These are phyloP conservation scores for Hydrotaea cyrtoneurina DNA, from an alignment of 2,888 invertebrate genomes.

Conservation along the genomic window DNA sequence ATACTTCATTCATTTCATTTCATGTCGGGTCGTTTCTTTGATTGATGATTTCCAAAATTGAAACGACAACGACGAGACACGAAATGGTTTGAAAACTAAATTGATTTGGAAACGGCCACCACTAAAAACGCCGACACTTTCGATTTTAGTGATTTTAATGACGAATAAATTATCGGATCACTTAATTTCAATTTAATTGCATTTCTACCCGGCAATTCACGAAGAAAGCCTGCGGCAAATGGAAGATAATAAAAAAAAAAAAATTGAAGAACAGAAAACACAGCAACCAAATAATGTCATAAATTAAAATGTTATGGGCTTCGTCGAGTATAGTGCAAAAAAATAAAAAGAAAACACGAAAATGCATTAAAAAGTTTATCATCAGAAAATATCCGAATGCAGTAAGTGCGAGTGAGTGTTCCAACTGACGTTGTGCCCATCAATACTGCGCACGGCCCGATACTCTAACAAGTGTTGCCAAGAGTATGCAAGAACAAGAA, in stretches of 20 bases:
- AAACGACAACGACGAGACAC: background rate
- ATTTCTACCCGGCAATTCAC: background rate
- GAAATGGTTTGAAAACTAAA: background rate
- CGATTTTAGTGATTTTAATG: slow-evolving; percentile 32
- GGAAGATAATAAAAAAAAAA: background rate
- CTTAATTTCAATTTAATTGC: slow-evolving; percentile 28
- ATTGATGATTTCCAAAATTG: slow-evolving; percentile 25
- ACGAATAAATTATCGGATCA: slow-evolving; percentile 33
- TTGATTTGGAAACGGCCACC: slow-evolving; percentile 9
- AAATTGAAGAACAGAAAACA: background rate
- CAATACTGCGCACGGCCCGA: too few species aligned
- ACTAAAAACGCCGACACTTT: background rate
- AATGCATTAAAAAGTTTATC: slow-evolving; percentile 8
- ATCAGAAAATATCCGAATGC: background rate
- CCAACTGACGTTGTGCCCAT: background rate
- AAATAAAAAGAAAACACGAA: background rate
- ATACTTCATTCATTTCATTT: background rate
- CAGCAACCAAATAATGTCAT: slow-evolving; percentile 4
- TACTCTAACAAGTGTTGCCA: too few species aligned
- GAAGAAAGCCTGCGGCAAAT: background rate
- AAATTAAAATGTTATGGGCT: slow-evolving; percentile 14
- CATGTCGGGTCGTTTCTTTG: background rate
- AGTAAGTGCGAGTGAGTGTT: background rate
- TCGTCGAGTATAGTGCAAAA: background rate
- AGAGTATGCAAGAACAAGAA: background rate